Evolutionary conservation across 2,888 invertebrate species (phyloP).

Genomic region (Candidula unifasciata): DNA sequence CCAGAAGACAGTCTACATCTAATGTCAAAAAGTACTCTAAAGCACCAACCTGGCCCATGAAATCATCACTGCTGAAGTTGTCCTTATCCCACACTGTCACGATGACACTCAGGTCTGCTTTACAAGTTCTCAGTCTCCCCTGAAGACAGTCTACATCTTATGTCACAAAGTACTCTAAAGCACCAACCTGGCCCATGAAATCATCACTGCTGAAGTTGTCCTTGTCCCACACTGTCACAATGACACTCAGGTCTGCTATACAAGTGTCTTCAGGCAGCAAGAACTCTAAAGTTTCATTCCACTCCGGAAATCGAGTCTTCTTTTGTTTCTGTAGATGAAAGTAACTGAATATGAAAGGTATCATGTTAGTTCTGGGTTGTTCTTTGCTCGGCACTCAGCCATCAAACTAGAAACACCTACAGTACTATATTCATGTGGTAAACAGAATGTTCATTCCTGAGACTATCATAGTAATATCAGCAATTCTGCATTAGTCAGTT

Average conservation of each 20-base stretch:
- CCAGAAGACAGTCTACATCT: background rate
- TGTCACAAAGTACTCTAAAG: background rate
- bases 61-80: constrained; percentile 64
- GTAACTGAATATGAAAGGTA: too few relatives aligned
- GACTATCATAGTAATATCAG: too few relatives aligned
- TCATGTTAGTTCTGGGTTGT: too few relatives aligned
- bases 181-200: constrained; percentile 65
- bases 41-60: constrained; percentile 64
- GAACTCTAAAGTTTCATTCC: constrained; percentile 65
- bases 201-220: constrained; percentile 65
- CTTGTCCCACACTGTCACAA: constrained; percentile 63
- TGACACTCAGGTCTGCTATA: constrained; percentile 54
- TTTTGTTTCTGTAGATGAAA: constrained; percentile 58
- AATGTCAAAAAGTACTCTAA: background rate
- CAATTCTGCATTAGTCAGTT: too few relatives aligned
- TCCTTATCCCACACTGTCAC: constrained; percentile 66
- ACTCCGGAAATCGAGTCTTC: constrained; percentile 62
- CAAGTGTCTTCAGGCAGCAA: constrained; percentile 54
- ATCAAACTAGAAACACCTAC: too few relatives aligned
- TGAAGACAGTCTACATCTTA: background rate
- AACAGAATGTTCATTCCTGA: too few relatives aligned
- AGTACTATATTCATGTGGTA: too few relatives aligned
- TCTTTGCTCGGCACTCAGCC: too few relatives aligned
- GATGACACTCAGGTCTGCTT: constrained; percentile 54
- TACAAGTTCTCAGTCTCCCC: constrained; percentile 35